Conservation (phyloP, 2,888 invertebrate genomes). For the Chaetogeoica ovagalla region DNA sequence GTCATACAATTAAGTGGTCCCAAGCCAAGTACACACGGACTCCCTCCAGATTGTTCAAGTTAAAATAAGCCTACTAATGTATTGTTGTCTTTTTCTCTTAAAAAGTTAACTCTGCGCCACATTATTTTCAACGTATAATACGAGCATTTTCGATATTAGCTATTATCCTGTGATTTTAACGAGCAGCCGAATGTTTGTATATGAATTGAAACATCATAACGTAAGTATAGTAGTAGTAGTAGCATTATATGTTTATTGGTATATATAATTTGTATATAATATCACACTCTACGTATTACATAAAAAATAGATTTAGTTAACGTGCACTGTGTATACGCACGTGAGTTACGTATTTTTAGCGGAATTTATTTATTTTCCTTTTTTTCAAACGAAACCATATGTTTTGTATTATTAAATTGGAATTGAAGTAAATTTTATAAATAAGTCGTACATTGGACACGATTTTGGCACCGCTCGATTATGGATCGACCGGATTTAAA, state of each 20-base stretch:
- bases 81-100: conserved; percentile 37
- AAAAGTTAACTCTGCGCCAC: conserved; percentile 6
- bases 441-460: conserved; percentile 45
- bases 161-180: background rate
- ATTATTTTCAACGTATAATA: conserved; percentile 9
- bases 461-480: conserved; percentile 47
- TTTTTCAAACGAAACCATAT: background rate
- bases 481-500: conserved; percentile 42
- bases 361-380: too few relatives aligned
- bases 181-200: background rate
- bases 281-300: background rate
- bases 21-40: conserved; percentile 41
- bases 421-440: conserved; percentile 49
- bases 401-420: conserved; percentile 29
- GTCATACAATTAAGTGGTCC: conserved; percentile 48
- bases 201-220: background rate
- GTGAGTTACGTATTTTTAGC: background rate
- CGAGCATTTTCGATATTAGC: background rate
- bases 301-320: background rate
- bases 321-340: background rate
- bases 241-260: background rate
- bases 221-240: background rate
- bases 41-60: conserved; percentile 39
- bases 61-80: conserved; percentile 38
- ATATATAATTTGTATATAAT: background rate